Percentiles rank a stretch among this genome's conserved stretches.
Conservation (phyloP, 2,113 vertebrate species). For the Platycercus adscitus region DNA sequence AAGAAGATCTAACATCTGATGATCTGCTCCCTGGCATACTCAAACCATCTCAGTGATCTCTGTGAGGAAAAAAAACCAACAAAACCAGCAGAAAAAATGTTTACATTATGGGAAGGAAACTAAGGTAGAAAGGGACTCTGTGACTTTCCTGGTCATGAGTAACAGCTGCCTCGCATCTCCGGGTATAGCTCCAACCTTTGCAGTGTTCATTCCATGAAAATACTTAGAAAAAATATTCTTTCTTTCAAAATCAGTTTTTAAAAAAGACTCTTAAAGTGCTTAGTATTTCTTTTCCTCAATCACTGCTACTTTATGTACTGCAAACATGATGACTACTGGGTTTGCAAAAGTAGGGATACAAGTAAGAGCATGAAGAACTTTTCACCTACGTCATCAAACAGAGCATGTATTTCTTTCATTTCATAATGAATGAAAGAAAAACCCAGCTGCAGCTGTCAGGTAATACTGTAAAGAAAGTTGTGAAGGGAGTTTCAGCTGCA, state of each 20-base stretch:
- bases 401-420: background rate
- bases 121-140: background rate
- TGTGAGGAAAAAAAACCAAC: background rate
- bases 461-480: background rate
- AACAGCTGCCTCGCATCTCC: background rate
- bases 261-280: background rate
- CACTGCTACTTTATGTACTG: background rate
- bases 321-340: background rate
- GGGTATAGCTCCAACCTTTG: background rate
- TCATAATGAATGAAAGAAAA: background rate
- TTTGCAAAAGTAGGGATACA: background rate
- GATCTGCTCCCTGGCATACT: background rate
- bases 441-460: background rate
- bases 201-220: background rate
- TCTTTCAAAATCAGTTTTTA: background rate
- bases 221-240: background rate
- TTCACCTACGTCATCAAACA: background rate
- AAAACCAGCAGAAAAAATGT: background rate
- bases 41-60: background rate
- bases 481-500: slow-evolving; percentile 9
- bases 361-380: background rate
- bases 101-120: background rate
- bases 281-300: background rate
- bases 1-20: background rate
- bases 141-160: background rate